phyloP scores from a whole-genome alignment of 2,888 invertebrate species.

The Monopis laevigella region DNA sequence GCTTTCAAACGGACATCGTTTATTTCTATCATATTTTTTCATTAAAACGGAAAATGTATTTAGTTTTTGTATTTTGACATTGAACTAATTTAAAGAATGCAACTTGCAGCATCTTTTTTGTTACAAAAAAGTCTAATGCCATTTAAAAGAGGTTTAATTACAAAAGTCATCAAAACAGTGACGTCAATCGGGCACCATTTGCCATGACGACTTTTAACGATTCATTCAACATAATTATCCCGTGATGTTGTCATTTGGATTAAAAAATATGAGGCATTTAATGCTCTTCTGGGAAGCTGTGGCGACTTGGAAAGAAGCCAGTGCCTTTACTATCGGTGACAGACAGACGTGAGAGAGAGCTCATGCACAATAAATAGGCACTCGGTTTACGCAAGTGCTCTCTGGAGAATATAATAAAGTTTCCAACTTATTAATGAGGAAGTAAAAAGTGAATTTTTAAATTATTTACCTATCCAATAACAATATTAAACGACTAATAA shows the following conservation, averaged over 20 bases:
- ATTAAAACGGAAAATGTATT: conserved; percentile 47
- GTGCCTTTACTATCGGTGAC: conserved; percentile 9
- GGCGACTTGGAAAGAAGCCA: conserved; percentile 4
- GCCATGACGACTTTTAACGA: conserved; percentile 8
- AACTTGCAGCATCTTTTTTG: neutral
- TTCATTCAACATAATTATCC: conserved; percentile 6
- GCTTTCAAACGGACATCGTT: conserved; percentile 46
- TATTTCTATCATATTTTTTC: conserved; percentile 38
- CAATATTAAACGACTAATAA: no score
- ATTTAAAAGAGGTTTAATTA: no score
- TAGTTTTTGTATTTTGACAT: conserved; percentile 25
- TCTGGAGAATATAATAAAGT: no score
- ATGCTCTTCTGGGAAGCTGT: conserved; percentile 6
- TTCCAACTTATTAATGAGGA: no score
- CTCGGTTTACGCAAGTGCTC: no score
- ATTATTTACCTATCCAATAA: no score
- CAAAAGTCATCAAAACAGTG: neutral
- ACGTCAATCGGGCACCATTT: conserved; percentile 4
- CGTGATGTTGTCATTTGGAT: conserved; percentile 8
- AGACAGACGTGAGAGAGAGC: conserved; percentile 8
- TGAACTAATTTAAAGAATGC: no score
- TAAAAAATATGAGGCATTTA: conserved; percentile 9
- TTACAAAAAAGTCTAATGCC: neutral
- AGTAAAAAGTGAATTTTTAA: no score
- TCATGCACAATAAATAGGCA: no score